Percentiles rank a stretch among this genome's conserved stretches.
These are phyloP conservation scores for Falcunculus frontatus DNA, from an alignment of 2,113 vertebrate genomes.

Conservation along the genomic window DNA sequence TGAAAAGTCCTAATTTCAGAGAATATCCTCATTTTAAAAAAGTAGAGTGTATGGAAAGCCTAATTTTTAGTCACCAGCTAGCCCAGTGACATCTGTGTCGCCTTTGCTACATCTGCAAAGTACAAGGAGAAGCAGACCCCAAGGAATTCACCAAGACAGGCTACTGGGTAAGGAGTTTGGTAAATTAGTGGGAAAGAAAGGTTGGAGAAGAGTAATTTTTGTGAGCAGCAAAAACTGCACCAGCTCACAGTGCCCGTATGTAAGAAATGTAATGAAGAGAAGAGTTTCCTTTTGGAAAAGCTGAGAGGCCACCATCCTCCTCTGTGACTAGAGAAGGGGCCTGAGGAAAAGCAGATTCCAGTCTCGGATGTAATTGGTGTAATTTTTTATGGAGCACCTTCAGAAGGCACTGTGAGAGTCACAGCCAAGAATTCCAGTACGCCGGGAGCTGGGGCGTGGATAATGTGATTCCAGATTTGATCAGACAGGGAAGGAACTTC, in stretches of 20 bases:
- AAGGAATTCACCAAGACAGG: neutral
- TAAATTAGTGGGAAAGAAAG: neutral
- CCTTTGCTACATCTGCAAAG: neutral
- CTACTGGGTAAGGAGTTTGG: neutral
- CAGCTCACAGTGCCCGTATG: rapidly evolving
- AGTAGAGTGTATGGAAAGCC: neutral
- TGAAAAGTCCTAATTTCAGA: neutral
- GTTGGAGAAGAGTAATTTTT: neutral
- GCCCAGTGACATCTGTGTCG: neutral
- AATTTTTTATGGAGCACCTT: neutral
- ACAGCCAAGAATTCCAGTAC: neutral
- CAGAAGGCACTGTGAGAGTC: neutral
- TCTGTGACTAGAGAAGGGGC: neutral
- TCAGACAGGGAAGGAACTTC: neutral
- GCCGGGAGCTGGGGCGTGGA: rapidly evolving
- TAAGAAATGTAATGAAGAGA: neutral
- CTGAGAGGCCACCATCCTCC: neutral
- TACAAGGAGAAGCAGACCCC: neutral
- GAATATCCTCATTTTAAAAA: neutral
- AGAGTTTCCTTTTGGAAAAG: neutral
- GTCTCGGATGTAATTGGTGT: rapidly evolving
- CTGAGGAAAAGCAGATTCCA: neutral
- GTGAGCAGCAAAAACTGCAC: neutral
- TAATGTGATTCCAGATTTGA: neutral
- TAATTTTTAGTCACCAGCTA: neutral